phyloP scores from a whole-genome alignment of 2,113 vertebrate species.

The Tylochromis polylepis region DNA sequence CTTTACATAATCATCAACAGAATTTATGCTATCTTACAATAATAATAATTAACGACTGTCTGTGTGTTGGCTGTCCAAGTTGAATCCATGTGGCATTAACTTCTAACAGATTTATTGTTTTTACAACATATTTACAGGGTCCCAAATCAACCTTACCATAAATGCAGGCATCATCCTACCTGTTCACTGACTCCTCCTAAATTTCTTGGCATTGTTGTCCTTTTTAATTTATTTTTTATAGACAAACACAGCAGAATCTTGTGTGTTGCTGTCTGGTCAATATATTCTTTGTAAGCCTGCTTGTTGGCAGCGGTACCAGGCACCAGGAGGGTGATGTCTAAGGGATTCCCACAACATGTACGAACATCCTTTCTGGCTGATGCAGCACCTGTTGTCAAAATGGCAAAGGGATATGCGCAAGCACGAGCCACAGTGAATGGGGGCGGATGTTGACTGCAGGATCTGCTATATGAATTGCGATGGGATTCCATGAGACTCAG shows the following conservation, averaged over 20 bases:
- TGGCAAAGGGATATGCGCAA: constrained; percentile 26
- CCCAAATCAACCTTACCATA: not conserved
- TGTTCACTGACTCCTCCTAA: not conserved
- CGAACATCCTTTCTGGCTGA: constrained; percentile 48
- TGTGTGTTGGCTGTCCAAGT: not conserved
- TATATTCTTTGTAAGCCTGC: constrained; percentile 12
- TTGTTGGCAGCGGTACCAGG: constrained; percentile 39
- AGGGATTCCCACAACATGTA: constrained; percentile 40
- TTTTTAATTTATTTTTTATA: not conserved
- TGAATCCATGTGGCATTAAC: not conserved
- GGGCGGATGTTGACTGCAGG: not conserved
- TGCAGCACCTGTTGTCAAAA: constrained; percentile 48
- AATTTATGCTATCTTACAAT: not conserved
- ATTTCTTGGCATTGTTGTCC: not conserved
- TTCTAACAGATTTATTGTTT: not conserved
- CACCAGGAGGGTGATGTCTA: constrained; percentile 19
- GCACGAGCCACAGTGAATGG: not conserved
- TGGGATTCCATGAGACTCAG: not conserved
- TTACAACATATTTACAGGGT: not conserved
- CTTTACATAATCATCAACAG: not conserved
- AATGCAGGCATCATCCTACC: not conserved
- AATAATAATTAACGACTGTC: not conserved
- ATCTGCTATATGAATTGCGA: not conserved
- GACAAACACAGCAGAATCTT: not conserved
- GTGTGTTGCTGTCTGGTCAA: constrained; percentile 29